Evolutionary conservation across 2,888 invertebrate genomes (phyloP), one percentile per base, ranked within the genome.

Genomic region (Pachydiplax longipennis): DNA sequence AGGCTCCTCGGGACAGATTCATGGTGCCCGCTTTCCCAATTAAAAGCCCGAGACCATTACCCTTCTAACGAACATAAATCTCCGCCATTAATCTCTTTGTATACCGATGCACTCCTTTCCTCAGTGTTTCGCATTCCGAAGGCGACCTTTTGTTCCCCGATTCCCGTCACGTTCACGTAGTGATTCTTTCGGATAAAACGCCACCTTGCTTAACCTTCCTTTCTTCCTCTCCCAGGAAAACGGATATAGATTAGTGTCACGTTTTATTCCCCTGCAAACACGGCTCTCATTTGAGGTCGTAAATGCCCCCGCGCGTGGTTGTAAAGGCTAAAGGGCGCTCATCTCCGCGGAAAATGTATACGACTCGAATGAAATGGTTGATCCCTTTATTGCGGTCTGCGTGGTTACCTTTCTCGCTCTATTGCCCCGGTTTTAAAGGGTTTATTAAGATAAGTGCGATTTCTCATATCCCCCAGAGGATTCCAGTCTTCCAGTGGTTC

Each of bases 61-160:
- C 87, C 61, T n/a, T 87, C 87, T 87, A 87, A 87, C 87, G 87
- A 87, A 87, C 87, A 87, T 87, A 87, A 87, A 87, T 87, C 87
- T 87, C 87, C 37, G 6, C 87, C 87, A 87, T 87, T 87, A 53
- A 87, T 87, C 87, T 87, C 87, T 87, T 87, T 87, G 87, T 87
- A 65, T 87, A 58, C 31, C 58, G 83, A 35, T 37, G 37, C 61
- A n/a, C 25, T 31, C 73, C 73, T 25, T 44, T 31, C 58, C n/a
- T 12, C 18, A 10, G n/a, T 61, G 3, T 44, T 65, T 37, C 35
- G n/a, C 61, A 31, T 35, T 61, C 65, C 61, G 58, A 18, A 10
- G 22, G 35, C 22, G 58, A 5, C 61, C 35, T 13, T 31, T 61
- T 22, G 58, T 0, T 22, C n/a, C 37, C n/a, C 8, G 22, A 22